Percentiles rank a stretch among this genome's conserved stretches.
Evolutionary conservation across 2,797 vertebrate genomes (phyloP).

Genomic region (Platyrinchus mystaceus): DNA sequence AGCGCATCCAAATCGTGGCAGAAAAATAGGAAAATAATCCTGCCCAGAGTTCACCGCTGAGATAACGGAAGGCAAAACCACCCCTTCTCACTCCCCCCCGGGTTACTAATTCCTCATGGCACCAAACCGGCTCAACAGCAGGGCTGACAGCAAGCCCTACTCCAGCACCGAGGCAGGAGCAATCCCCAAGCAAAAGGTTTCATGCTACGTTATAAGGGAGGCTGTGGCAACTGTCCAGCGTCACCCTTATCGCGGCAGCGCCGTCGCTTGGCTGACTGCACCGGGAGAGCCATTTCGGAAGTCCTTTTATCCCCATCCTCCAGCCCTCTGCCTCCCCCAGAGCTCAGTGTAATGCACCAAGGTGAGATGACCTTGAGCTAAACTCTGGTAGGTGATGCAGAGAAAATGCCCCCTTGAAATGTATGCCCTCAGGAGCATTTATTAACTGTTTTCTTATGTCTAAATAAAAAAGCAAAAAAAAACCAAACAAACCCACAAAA

Average conservation of each 20-base stretch:
- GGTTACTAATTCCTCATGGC: constrained; percentile 61
- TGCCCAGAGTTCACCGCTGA: constrained; percentile 51
- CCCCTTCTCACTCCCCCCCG: constrained; percentile 32
- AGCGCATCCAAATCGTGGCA: constrained; percentile 66
- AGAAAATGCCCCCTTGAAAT: constrained; percentile 44
- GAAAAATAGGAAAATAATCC: constrained; percentile 71
- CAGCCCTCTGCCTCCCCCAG: constrained; percentile 65
- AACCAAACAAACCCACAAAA: too few species aligned
- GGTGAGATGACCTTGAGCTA: constrained; percentile 71
- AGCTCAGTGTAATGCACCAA: constrained; percentile 57
- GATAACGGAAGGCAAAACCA: constrained; percentile 60
- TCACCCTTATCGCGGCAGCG: constrained; percentile 64
- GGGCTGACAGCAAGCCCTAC: constrained; percentile 36
- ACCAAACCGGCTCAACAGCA: constrained; percentile 11
- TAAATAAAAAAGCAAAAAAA: not conserved
- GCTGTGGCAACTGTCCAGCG: constrained; percentile 67
- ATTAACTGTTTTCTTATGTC: not conserved
- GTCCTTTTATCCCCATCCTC: constrained; percentile 76
- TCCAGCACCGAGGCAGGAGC: constrained; percentile 32
- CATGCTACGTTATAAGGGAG: constrained; percentile 31
- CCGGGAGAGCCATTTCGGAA: constrained; percentile 69
- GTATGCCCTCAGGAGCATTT: not conserved
- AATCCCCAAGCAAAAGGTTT: constrained; percentile 42
- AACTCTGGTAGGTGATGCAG: constrained; percentile 61
- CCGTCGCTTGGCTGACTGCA: constrained; percentile 60